Conservation (phyloP, 2,888 invertebrate species). For the Ectemnius continuus region DNA sequence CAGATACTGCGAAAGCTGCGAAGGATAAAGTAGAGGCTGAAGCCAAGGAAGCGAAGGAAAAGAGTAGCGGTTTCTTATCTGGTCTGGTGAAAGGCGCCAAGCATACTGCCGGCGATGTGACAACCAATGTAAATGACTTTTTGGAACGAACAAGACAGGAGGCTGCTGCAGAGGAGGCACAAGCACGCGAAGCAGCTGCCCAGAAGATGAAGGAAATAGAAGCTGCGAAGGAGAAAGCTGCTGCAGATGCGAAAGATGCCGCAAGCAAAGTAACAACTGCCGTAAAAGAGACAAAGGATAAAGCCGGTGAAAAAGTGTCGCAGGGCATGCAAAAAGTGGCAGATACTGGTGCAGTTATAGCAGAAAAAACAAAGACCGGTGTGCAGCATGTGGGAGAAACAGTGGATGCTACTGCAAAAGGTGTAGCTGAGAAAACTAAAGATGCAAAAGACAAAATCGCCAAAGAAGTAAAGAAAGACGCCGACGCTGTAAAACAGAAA, state of each 20-base stretch:
- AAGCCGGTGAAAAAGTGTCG: slow-evolving; percentile 14
- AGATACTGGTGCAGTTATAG: neutral
- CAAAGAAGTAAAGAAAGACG: slow-evolving; percentile 49
- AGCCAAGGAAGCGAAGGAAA: slow-evolving; percentile 54
- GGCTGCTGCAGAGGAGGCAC: slow-evolving; percentile 54
- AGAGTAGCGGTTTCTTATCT: slow-evolving; percentile 55
- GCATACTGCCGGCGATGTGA: slow-evolving; percentile 55
- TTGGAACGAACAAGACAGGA: slow-evolving; percentile 78
- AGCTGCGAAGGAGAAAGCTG: slow-evolving; percentile 17
- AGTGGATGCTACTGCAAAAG: slow-evolving; percentile 1
- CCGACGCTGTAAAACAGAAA: slow-evolving; percentile 38
- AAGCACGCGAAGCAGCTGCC: slow-evolving; percentile 76
- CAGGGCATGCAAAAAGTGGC: neutral
- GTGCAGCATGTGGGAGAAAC: slow-evolving; percentile 40
- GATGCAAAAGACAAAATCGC: slow-evolving; percentile 45
- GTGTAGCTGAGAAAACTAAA: slow-evolving; percentile 44
- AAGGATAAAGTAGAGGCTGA: slow-evolving; percentile 49
- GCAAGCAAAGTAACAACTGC: slow-evolving; percentile 14
- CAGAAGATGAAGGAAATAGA: slow-evolving; percentile 53
- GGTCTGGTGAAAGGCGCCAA: slow-evolving; percentile 63
- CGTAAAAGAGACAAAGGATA: slow-evolving; percentile 28
- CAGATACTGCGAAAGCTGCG: slow-evolving; percentile 37
- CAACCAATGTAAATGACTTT: slow-evolving; percentile 75
- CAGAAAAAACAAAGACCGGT: slow-evolving; percentile 33
- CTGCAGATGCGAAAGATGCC: slow-evolving; percentile 39